Conservation (phyloP, 2,888 invertebrate genomes). For the Abscondita cerata region DNA sequence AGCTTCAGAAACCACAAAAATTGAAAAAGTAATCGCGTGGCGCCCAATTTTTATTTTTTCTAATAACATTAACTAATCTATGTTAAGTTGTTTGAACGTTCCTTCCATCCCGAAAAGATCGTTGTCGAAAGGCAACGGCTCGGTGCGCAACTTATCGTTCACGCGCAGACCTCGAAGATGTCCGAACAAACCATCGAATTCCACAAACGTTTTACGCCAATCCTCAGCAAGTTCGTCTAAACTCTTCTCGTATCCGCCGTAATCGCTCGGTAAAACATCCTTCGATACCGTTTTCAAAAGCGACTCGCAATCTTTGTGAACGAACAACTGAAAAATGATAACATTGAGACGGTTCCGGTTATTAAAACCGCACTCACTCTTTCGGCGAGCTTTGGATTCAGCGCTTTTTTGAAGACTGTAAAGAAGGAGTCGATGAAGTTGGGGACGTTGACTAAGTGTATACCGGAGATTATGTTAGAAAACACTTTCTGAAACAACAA, state of each 20-base stretch:
- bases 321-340: slow-evolving; percentile 26
- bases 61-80: slow-evolving; percentile 46
- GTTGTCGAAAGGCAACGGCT: slow-evolving; percentile 40
- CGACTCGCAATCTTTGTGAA: slow-evolving; percentile 31
- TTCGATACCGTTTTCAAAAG: slow-evolving; percentile 32
- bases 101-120: slow-evolving; percentile 47
- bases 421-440: slow-evolving; percentile 50
- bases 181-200: slow-evolving; percentile 41
- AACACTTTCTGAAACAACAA: slow-evolving; percentile 60
- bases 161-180: slow-evolving; percentile 36
- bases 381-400: slow-evolving; percentile 58
- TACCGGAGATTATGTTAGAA: slow-evolving; percentile 56
- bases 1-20: no score
- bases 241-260: slow-evolving; percentile 47
- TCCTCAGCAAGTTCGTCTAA: slow-evolving; percentile 64
- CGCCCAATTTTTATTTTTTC: no score
- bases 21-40: no score
- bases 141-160: slow-evolving; percentile 42
- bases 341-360: background rate
- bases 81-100: slow-evolving; percentile 45
- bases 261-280: slow-evolving; percentile 37
- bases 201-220: slow-evolving; percentile 35
- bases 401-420: slow-evolving; percentile 56
- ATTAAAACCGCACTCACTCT: slow-evolving; percentile 46
- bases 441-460: slow-evolving; percentile 60